Percentiles rank a stretch among this genome's conserved stretches.
Evolutionary conservation across 2,888 invertebrate genomes (phyloP).

Genomic region (Drosophila cognata): DNA sequence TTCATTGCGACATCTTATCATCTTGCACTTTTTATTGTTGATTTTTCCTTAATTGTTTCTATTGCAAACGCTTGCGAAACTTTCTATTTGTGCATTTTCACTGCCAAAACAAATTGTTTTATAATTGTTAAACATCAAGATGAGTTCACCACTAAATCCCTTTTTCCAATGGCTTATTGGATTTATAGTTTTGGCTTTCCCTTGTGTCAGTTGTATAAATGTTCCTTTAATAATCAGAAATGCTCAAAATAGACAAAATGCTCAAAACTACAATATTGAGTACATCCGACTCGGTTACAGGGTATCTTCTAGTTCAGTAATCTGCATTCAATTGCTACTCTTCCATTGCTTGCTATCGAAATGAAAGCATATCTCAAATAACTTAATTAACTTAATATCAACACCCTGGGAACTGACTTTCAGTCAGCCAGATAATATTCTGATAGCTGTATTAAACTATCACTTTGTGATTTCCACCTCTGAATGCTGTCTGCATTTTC

Average conservation of each 20-base stretch:
- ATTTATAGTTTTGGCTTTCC: conserved; percentile 33
- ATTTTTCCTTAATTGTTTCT: conserved; percentile 59
- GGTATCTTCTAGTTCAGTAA: background rate
- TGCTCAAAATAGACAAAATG: too few species aligned
- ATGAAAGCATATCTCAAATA: conserved; percentile 1
- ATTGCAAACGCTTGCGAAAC: conserved; percentile 46
- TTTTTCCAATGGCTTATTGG: conserved; percentile 22
- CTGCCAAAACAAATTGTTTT: conserved; percentile 40
- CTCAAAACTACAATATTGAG: background rate
- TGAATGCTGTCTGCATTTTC: conserved; percentile 8
- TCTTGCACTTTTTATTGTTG: conserved; percentile 50
- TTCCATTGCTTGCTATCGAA: background rate
- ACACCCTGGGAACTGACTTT: conserved; percentile 7
- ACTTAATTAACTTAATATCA: conserved; percentile 8
- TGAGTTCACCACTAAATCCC: conserved; percentile 38
- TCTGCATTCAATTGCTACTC: background rate
- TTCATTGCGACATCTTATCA: conserved; percentile 46
- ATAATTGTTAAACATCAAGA: conserved; percentile 25
- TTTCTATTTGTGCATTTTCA: conserved; percentile 64
- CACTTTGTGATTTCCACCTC: conserved; percentile 20
- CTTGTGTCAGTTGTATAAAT: conserved; percentile 8
- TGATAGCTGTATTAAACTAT: conserved; percentile 24
- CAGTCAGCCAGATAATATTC: conserved; percentile 3
- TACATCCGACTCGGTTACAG: background rate
- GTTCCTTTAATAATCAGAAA: too few species aligned